Evolutionary conservation across 1,140 invertebrate genomes (phyloP).

Genomic region (Caenorhabditis elegans): WBcel235 BX284603.4:8162501-8163000

Average conservation of each 20-base stretch:
- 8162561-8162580: constrained; percentile 59
- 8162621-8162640: constrained; percentile 45
- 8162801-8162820: constrained; percentile 65
- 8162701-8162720: constrained; percentile 60
- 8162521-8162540: constrained; percentile 58
- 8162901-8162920: not conserved
- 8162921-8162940: not conserved
- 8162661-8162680: constrained; percentile 60
- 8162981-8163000: constrained; percentile 61
- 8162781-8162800: constrained; percentile 63
- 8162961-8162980: constrained; percentile 62
- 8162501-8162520: constrained; percentile 63
- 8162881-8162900: constrained; percentile 56
- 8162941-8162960: constrained; percentile 62
- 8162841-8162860: constrained; percentile 58
- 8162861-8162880: constrained; percentile 65
- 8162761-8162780: constrained; percentile 61
- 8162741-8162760: constrained; percentile 54
- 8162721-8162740: constrained; percentile 55
- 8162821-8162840: constrained; percentile 53
- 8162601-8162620: constrained; percentile 39
- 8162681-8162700: constrained; percentile 61
- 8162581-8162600: constrained; percentile 56
- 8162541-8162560: constrained; percentile 50
- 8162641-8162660: constrained; percentile 50